These are phyloP conservation scores for Smittia aterrima DNA, from an alignment of 2,888 invertebrate genomes.

Conservation along the genomic window DNA sequence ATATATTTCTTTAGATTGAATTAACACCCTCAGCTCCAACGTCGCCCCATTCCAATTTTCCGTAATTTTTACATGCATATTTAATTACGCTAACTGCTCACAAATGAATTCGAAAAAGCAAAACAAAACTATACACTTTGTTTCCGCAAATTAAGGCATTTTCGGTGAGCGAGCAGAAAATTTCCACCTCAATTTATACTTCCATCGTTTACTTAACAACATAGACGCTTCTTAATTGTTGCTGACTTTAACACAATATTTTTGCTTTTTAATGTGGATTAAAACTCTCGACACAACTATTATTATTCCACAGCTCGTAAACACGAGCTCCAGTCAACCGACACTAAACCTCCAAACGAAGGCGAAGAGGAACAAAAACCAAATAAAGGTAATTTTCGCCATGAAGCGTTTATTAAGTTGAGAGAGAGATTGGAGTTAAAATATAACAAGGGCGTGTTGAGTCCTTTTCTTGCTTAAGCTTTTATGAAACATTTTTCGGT, in stretches of 20 bases:
- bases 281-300: neutral
- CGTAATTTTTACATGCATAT: conserved; percentile 40
- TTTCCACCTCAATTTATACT: neutral
- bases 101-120: conserved; percentile 13
- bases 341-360: neutral
- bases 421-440: conserved; percentile 17
- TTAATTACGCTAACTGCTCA: conserved; percentile 35
- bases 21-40: neutral
- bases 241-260: neutral
- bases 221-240: conserved; percentile 18
- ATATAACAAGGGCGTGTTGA: conserved; percentile 20
- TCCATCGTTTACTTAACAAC: neutral
- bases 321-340: neutral
- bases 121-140: conserved; percentile 21
- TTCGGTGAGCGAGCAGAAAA: neutral
- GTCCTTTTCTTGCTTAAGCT: no score
- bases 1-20: neutral
- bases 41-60: neutral
- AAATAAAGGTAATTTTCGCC: conserved; percentile 27
- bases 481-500: no score
- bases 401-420: conserved; percentile 30
- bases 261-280: conserved; percentile 4
- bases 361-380: neutral
- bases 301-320: conserved; percentile 1
- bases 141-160: conserved; percentile 39